Conservation (phyloP, 1,140 invertebrate genomes). For the Globodera ellingtonae region DNA sequence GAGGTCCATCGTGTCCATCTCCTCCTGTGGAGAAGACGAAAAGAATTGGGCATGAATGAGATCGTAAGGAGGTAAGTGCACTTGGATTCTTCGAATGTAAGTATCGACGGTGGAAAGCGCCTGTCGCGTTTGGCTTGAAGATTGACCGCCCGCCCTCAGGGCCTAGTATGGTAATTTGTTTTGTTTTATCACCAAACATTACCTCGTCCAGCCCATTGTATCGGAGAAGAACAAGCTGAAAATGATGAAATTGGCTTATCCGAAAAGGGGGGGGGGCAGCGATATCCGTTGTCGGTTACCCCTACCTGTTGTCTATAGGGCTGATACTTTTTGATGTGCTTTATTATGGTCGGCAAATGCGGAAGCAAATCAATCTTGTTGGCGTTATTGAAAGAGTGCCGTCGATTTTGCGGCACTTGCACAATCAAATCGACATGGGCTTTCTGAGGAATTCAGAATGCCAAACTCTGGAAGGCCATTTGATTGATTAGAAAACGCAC, state of each 20-base stretch:
- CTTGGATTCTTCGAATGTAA: constrained; percentile 52
- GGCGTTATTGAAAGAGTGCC: constrained; percentile 55
- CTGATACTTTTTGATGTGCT: constrained; percentile 61
- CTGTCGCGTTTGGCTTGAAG: constrained; percentile 48
- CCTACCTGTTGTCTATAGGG: constrained; percentile 58
- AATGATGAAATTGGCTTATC: background rate
- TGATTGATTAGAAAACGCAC: constrained; percentile 39
- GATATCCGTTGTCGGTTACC: too few species aligned
- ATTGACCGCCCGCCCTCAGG: constrained; percentile 49
- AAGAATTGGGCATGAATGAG: background rate
- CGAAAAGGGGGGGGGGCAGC: too few species aligned
- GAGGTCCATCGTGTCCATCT: constrained; percentile 53
- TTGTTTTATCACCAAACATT: background rate
- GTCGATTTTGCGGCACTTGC: constrained; percentile 54
- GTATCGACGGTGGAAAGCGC: constrained; percentile 52
- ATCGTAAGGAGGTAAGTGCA: background rate
- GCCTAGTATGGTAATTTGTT: constrained; percentile 12
- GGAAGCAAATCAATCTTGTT: constrained; percentile 44
- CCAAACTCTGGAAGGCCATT: background rate
- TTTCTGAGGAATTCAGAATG: constrained; percentile 41
- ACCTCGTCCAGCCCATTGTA: constrained; percentile 54
- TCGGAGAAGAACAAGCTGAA: constrained; percentile 53
- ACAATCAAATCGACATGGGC: constrained; percentile 61
- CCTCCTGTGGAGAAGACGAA: constrained; percentile 42
- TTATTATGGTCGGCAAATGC: constrained; percentile 56